Evolutionary conservation across 2,797 vertebrate species (phyloP), one percentile per base, ranked within the genome.

Genomic region (Acanthurus tractus): DNA sequence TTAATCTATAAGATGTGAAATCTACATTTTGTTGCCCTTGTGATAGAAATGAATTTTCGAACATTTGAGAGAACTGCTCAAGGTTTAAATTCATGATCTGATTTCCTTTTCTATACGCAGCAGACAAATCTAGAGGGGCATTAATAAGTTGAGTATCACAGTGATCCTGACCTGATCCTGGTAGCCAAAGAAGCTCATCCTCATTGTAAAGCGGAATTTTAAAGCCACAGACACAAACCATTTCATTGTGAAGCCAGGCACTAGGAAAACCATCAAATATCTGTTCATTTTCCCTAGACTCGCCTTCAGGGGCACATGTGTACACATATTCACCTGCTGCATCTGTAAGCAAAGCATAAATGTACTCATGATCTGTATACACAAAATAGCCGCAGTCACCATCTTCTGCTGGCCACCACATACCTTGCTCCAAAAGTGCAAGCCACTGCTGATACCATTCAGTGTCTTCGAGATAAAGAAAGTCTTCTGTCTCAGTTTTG

Each of bases 351-450:
- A 99, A 89, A 0, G 96, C 97, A 91, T 99, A 99, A 67, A 99
- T 96, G 68, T 96, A 99, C 66, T 97, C 95, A 70, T 95, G 96
- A 88, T 99, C 98, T 53, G 96, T 97, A 84, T 98, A 99, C 92
- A 98, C 95, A 93, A 96, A 99, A 88, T 99, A 97, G 20, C 98
- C 98, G 94, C 96, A 99, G 67, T 98, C 94, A 45, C 97, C 96
- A 85, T 98, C 95, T 84, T 98, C 97, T 63, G 97, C 97, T 55
- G 96, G 96, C 96, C 97, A 99, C 98, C 98, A 99, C 70, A 98
- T 84, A 2, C 97, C 98, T 90, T 96, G 96, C 85, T 98, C 96
- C 85, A 99, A 93, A 91, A 96, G 94, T 63, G 93, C 88, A 68
- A 98, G 95, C 98, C 98, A 99, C 72, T 98, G 96, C 66, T 97